Evolutionary conservation across 2,797 vertebrate genomes (phyloP), one percentile per base, ranked within the genome.

Genomic region (Fratercula arctica): DNA sequence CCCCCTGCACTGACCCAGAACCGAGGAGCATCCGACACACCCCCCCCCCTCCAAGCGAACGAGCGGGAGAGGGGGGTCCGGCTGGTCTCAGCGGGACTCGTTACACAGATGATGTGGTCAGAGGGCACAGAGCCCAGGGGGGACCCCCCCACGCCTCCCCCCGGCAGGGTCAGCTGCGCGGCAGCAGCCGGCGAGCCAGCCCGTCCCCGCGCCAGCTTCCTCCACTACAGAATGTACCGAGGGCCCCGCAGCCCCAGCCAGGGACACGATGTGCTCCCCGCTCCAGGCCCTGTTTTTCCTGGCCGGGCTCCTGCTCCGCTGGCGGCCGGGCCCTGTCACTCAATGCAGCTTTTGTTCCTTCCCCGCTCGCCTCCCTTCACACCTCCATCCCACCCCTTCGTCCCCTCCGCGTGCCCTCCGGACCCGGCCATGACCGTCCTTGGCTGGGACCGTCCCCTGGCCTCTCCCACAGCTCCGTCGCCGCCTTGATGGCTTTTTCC

Each of bases 211-310:
- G 90, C 96, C 95, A 94, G 92, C 92, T 94, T 69, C 95, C 95
- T 89, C 70, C 50, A 17, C 95, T 91, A 79, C 83, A 92, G 94
- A 97, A 96, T 95, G 97, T 97, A 76, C 96, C 81, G 93, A 81
- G 95, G 63, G 90, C 86, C 93, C 33, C n/a, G 18, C 70, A 13
- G 96, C 94, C 70, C 76, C 88, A 7, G 93, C 96, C 96, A 95
- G 96, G 97, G 97, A 97, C 97, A 96, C 76, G 90, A 89, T 97
- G 97, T 97, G 97, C 97, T 97, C 96, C 92, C 83, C 29, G 76
- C 92, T 96, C 95, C 97, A 57, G 82, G 83, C 45, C 80, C 95
- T 92, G 88, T 97, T 97, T 96, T 96, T 97, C 96, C 95, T 96
- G 95, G 96, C 96, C 70, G 5, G 57, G 88, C 78, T 97, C 95